These are phyloP conservation scores for Caranx melampygus DNA, from an alignment of 2,113 vertebrate species.

Conservation along the genomic window DNA sequence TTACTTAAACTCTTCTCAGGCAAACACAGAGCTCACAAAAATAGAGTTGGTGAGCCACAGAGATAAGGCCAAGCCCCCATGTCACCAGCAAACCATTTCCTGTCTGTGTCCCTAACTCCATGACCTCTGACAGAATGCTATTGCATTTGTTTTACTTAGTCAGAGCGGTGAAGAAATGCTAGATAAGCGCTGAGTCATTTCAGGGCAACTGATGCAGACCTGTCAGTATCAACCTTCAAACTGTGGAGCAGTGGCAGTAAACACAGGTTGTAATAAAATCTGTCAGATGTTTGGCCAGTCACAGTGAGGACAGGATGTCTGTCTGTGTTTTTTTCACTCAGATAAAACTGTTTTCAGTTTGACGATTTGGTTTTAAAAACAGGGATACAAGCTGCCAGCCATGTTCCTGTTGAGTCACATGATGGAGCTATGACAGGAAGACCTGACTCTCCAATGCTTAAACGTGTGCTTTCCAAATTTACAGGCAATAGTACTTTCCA, in stretches of 20 bases:
- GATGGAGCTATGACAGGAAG: conserved; percentile 56
- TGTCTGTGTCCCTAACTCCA: conserved; percentile 32
- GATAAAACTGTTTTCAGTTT: neutral
- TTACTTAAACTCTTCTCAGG: conserved; percentile 25
- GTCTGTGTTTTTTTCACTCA: neutral
- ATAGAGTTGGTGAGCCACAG: conserved; percentile 2
- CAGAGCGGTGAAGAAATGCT: conserved; percentile 20
- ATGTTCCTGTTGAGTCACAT: conserved; percentile 76
- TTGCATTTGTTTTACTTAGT: neutral
- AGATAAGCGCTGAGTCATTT: conserved; percentile 43
- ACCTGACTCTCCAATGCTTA: conserved; percentile 1
- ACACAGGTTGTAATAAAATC: neutral
- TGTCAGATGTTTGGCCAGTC: conserved; percentile 8
- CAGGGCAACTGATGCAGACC: neutral
- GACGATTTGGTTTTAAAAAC: too few species aligned
- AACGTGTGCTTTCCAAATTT: conserved; percentile 35
- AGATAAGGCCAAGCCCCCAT: conserved; percentile 47
- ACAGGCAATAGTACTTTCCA: conserved; percentile 39
- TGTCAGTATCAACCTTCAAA: neutral
- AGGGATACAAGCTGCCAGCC: neutral
- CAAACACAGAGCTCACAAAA: conserved; percentile 23
- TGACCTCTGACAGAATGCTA: conserved; percentile 28
- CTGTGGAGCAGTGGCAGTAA: neutral
- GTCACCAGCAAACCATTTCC: conserved; percentile 58
- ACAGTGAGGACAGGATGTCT: neutral